These are phyloP conservation scores for Ivindomyrus marchei DNA, from an alignment of 2,113 vertebrate genomes.

Conservation along the genomic window DNA sequence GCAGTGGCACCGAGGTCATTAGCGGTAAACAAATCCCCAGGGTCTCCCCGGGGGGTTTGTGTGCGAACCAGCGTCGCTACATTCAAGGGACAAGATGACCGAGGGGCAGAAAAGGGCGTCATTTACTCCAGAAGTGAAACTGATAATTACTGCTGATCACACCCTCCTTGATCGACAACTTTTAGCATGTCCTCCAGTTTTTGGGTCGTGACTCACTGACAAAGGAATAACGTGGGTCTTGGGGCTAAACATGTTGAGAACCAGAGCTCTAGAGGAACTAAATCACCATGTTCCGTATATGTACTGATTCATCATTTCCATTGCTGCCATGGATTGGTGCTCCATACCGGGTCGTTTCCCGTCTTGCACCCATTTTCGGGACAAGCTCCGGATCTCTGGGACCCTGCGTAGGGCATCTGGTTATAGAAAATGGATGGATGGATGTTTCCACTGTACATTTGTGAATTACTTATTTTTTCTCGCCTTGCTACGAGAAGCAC, in stretches of 20 bases:
- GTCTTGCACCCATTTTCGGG: no score
- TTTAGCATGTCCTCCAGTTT: not conserved
- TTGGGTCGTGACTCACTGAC: not conserved
- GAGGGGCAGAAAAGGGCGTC: not conserved
- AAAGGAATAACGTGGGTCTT: not conserved
- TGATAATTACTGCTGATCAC: not conserved
- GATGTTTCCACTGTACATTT: not conserved
- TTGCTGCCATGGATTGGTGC: no score
- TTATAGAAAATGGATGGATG: not conserved
- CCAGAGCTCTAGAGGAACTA: not conserved
- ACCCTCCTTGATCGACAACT: not conserved
- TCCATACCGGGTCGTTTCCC: no score
- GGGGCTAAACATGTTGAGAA: not conserved
- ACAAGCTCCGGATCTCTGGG: no score
- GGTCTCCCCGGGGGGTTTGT: no score
- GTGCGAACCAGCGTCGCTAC: not conserved
- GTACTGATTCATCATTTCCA: not conserved
- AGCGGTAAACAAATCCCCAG: not conserved
- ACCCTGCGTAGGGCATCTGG: not conserved
- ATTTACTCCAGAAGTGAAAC: not conserved
- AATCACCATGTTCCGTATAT: not conserved
- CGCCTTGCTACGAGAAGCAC: not conserved
- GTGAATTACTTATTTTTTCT: not conserved
- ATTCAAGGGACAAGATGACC: not conserved
- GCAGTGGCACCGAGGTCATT: not conserved